Base-by-base conservation (phyloP, 2,797 vertebrate species). In the Mergus octosetaceus region DNA sequence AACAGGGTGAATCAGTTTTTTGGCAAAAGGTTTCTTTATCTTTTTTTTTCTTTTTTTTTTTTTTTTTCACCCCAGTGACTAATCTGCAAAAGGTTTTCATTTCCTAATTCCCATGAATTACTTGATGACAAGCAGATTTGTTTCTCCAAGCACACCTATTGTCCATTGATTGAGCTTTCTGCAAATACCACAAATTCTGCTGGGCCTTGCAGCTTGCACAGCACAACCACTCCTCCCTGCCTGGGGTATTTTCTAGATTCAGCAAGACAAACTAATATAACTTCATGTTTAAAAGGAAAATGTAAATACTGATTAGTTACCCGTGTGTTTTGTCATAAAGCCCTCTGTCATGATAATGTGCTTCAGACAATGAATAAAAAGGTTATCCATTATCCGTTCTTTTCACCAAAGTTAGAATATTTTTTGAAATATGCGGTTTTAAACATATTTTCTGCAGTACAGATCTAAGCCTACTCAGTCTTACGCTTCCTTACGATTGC, bases 171-270 rank as follows among this genome's bases (percentile, higher is more conserved):
- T 8, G 3, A 53, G 64, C 16, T 57, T 53, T 32, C 41, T 68
- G 76, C 38, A 70, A 57, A 19, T 25, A 11, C 13, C n/a, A 38
- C 4, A 10, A 27, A 41, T 2, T 15, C 66, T 57, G 24, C 56
- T 36, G 49, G 64, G 39, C 62, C 57, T 17, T 32, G 8, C 45
- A 4, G 43, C 49, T 24, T 11, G 0, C 25, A 10, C n/a, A 1
- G 0, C 25, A 5, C 3, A 0, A 7, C 41, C 1, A 1, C 51
- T 62, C 45, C 28, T 74, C n/a, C 43, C 72, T 28, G 20, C n/a
- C 56, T 36, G 24, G 15, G 22, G 17, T 30, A 28, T 60, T 75
- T 75, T 18, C 41, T 38, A 30, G 10, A 41, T 38, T 69, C 21
- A 32, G 45, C 32, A 39, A 17, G 62, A 30, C 27, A n/a, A 66